phyloP scores from a whole-genome alignment of 2,888 invertebrate genomes.

The Sminthurides aquaticus region DNA sequence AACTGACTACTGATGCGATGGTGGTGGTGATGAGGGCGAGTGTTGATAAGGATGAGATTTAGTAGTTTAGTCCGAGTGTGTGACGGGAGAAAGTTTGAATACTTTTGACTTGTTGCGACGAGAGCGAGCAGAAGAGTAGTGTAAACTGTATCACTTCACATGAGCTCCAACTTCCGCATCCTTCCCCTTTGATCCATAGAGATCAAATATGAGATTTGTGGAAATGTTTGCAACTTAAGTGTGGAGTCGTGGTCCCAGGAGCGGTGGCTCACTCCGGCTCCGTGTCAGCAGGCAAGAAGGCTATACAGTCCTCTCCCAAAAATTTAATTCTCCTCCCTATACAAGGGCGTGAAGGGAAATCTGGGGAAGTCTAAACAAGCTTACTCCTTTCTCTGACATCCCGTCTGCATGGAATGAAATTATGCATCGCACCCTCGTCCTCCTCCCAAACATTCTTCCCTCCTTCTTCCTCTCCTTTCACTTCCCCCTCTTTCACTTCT shows the following conservation, averaged over 20 bases:
- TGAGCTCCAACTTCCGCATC: not conserved
- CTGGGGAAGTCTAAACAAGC: not conserved
- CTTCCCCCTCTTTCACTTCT: slow-evolving; percentile 2
- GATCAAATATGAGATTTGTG: not conserved
- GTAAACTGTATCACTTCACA: too few species aligned
- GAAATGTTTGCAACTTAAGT: not conserved
- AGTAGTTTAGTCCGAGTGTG: too few species aligned
- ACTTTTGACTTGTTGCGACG: too few species aligned
- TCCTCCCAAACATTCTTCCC: not conserved
- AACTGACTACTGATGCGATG: too few species aligned
- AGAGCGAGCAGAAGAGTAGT: too few species aligned
- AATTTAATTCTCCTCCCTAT: not conserved
- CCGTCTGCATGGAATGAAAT: not conserved
- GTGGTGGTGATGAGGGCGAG: too few species aligned
- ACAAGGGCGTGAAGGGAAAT: not conserved
- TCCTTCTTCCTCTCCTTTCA: not conserved
- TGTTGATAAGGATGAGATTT: too few species aligned
- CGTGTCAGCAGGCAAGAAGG: too few species aligned
- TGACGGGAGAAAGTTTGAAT: too few species aligned
- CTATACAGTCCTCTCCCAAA: too few species aligned
- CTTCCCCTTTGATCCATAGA: not conserved
- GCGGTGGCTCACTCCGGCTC: too few species aligned
- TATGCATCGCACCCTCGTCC: not conserved
- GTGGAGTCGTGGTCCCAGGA: too few species aligned
- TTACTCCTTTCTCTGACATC: not conserved